Percentiles rank a stretch among this genome's conserved stretches.
Conservation (phyloP, 2,797 vertebrate species). For the Apogon talboti region DNA sequence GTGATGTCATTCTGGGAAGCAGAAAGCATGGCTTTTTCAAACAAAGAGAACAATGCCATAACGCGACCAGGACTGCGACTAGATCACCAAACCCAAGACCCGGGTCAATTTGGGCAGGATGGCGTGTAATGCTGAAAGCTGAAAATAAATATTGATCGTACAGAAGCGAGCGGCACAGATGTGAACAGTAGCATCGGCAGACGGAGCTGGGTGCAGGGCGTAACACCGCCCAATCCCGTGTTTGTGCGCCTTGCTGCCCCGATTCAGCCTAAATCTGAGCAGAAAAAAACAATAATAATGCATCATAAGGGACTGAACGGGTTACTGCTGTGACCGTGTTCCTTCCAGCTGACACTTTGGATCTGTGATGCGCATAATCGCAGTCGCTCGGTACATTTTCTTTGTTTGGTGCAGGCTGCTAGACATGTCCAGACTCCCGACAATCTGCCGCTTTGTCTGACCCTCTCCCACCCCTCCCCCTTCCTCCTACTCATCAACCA, state of each 20-base stretch:
- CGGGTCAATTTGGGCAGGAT: accelerated
- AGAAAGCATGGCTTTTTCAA: slow-evolving; percentile 93
- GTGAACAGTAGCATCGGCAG: slow-evolving; percentile 50
- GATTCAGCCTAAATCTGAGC: slow-evolving; percentile 41
- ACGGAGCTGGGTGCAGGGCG: slow-evolving; percentile 72
- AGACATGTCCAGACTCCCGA: slow-evolving; percentile 86
- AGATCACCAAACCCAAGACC: slow-evolving; percentile 10
- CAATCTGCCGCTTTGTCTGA: slow-evolving; percentile 88
- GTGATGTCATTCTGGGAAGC: slow-evolving; percentile 95
- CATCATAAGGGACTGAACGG: accelerated
- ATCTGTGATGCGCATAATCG: not conserved
- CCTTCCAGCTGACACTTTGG: not conserved
- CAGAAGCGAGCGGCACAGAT: not conserved
- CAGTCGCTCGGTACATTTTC: slow-evolving; percentile 63
- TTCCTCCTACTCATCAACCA: slow-evolving; percentile 60
- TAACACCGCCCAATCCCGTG: slow-evolving; percentile 81
- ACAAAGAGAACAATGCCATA: slow-evolving; percentile 98
- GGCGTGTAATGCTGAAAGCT: not conserved
- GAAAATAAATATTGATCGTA: accelerated
- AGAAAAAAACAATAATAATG: slow-evolving; percentile 13
- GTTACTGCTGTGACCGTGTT: accelerated
- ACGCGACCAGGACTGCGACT: slow-evolving; percentile 55
- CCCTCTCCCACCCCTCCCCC: slow-evolving; percentile 77
- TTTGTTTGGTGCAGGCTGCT: slow-evolving; percentile 84
- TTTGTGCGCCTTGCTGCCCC: slow-evolving; percentile 68